Evolutionary conservation across 2,113 vertebrate species (phyloP), one percentile per base, ranked within the genome.

Genomic region (Festucalex cinctus): DNA sequence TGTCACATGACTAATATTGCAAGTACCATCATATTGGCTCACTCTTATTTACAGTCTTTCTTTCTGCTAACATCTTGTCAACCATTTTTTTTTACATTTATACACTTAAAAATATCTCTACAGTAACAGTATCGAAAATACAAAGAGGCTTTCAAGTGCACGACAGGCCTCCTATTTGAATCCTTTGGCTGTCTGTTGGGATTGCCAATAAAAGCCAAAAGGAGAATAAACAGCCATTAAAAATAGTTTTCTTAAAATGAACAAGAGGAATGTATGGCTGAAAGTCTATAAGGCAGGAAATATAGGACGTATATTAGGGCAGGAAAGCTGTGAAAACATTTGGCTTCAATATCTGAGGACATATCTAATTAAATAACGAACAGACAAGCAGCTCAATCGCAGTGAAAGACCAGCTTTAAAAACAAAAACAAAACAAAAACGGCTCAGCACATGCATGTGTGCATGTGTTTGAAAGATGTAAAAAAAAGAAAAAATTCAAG

Each of bases 71-170:
- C 65, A 10, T 76, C 78, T 72, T 69, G 60, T 78, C 66, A 53
- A 48, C 69, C 60, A 22, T 73, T 63, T 69, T 32, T 85, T 84
- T 86, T 67, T 88, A 89, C 82, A 88, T 84, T 82, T 90, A 77
- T 89, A 88, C 84, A 87, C 54, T 65, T 88, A 70, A 78, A 86
- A 88, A 84, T 75, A 82, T 83, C 65, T 89, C 75, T 85, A 88
- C 82, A 90, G 59, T 69, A 65, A 84, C 71, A 87, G 83, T 87
- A 86, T 88, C 79, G 71, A 88, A 90, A 90, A 89, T 89, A 88
- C 82, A 85, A 75, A 65, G 70, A 85, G 81, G 78, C 78, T 82
- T 82, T 60, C 24, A 70, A 75, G 78, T 87, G 85, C 85, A 81
- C 74, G 85, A 82, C 64, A 88, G 74, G 84, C 63, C 54, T 80